Evolutionary conservation across 2,797 vertebrate genomes (phyloP).

Genomic region (Anguilla megastoma): DNA sequence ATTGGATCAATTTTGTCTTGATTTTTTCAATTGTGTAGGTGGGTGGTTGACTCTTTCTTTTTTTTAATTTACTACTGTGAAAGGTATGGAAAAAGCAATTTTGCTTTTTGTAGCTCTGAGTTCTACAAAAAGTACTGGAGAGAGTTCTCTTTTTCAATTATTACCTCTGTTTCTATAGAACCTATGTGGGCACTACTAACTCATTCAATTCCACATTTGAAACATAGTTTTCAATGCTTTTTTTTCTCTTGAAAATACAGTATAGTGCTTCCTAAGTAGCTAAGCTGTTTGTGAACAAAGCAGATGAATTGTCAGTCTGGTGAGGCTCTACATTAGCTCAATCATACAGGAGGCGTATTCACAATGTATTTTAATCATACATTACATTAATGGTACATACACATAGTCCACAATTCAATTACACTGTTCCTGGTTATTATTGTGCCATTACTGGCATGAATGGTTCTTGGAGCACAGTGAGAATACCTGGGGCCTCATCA

Average conservation of each 20-base stretch:
- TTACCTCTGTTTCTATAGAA: not conserved
- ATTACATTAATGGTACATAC: conserved; percentile 2
- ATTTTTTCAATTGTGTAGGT: not conserved
- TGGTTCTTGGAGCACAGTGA: not conserved
- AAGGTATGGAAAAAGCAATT: not conserved
- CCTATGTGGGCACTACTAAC: not conserved
- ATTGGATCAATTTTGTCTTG: not conserved
- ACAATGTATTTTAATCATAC: conserved; percentile 24
- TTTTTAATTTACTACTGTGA: not conserved
- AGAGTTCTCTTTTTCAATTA: not conserved
- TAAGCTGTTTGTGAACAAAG: conserved; percentile 13
- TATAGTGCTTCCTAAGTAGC: conserved; percentile 15
- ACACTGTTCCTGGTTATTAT: not conserved
- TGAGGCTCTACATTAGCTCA: conserved; percentile 4
- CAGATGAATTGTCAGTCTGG: conserved; percentile 5
- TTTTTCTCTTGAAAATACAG: conserved; percentile 8
- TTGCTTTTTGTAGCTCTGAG: not conserved
- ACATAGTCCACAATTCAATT: not conserved
- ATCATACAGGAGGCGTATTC: conserved; percentile 31
- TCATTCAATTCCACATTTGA: not conserved
- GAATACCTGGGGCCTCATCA: not conserved
- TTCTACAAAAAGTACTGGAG: too few relatives aligned
- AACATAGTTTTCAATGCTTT: not conserved
- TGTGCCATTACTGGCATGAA: not conserved
- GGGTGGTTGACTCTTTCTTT: not conserved